Evolutionary conservation across 2,113 vertebrate species (phyloP).

Genomic region (Gymnocephalus cernua): DNA sequence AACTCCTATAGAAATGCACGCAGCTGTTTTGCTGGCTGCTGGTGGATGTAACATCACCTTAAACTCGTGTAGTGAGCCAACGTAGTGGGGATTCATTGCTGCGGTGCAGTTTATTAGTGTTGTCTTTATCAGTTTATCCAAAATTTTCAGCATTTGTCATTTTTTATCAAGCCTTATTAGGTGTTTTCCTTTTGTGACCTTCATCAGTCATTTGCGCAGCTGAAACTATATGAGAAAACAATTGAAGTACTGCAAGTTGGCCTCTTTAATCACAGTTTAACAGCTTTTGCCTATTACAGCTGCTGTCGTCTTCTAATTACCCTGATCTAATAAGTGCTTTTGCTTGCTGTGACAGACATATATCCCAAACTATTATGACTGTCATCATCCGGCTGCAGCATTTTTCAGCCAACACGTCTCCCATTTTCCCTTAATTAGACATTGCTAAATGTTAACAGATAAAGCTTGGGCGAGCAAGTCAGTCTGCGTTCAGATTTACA

Average conservation of each 20-base stretch:
- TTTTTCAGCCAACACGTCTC: constrained; percentile 55
- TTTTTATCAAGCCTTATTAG: background rate
- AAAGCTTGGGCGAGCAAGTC: constrained; percentile 75
- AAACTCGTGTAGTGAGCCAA: background rate
- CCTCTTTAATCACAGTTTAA: constrained; percentile 66
- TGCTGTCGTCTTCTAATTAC: constrained; percentile 77
- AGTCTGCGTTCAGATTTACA: constrained; percentile 75
- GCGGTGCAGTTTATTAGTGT: constrained; percentile 36
- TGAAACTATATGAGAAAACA: constrained; percentile 39
- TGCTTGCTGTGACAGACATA: constrained; percentile 71
- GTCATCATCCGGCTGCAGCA: constrained; percentile 66
- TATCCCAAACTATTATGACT: constrained; percentile 77
- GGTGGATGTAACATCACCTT: background rate
- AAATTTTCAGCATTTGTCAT: background rate
- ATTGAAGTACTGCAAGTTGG: constrained; percentile 18
- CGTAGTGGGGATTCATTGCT: background rate
- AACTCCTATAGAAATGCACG: background rate
- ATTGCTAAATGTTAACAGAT: constrained; percentile 79
- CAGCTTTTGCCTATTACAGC: constrained; percentile 55
- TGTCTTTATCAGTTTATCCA: constrained; percentile 37
- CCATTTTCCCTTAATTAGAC: constrained; percentile 80
- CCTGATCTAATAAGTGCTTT: constrained; percentile 78
- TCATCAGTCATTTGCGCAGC: constrained; percentile 31
- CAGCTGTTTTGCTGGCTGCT: background rate
- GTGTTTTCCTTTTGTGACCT: constrained; percentile 38